A percentile compares a stretch with the other conserved stretches of the same genome.
phyloP scores from a whole-genome alignment of 2,113 vertebrate genomes.

The Sander lucioperca region DNA sequence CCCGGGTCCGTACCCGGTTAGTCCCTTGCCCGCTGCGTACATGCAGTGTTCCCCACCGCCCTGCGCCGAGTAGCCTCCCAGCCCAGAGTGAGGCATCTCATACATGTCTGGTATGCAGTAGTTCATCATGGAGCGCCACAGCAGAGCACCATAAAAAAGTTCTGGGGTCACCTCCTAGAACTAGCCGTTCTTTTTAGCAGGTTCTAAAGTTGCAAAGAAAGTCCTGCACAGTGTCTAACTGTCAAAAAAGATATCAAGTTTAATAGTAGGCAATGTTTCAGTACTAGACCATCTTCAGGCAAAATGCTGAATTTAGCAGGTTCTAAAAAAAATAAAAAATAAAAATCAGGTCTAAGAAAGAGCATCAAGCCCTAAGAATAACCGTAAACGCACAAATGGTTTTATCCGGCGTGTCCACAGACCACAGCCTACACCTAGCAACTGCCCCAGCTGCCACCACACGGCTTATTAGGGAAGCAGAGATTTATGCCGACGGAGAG shows the following conservation, averaged over 20 bases:
- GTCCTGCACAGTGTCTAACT: too few species aligned
- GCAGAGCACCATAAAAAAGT: conserved; percentile 20
- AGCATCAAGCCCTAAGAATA: not conserved
- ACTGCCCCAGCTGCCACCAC: conserved; percentile 75
- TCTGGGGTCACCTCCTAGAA: not conserved
- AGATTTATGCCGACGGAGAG: conserved; percentile 91
- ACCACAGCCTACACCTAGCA: conserved; percentile 53
- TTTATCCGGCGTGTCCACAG: conserved; percentile 79
- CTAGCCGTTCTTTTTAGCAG: not conserved
- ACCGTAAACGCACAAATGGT: conserved; percentile 80
- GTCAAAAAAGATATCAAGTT: too few species aligned
- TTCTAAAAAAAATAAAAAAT: not conserved
- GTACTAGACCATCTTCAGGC: too few species aligned
- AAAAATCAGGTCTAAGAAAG: not conserved
- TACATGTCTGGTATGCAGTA: conserved; percentile 92
- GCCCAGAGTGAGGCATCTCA: conserved; percentile 87
- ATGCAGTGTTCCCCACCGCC: conserved; percentile 89
- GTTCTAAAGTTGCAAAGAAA: too few species aligned
- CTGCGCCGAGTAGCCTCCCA: conserved; percentile 87
- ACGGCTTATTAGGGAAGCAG: conserved; percentile 86
- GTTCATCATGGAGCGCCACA: conserved; percentile 86
- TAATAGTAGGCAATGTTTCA: too few species aligned
- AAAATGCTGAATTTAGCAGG: too few species aligned
- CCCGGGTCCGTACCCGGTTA: conserved; percentile 84
- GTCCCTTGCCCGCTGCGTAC: conserved; percentile 88